Conservation (phyloP, 1,140 invertebrate species). For the Latrodectus geometricus region DNA sequence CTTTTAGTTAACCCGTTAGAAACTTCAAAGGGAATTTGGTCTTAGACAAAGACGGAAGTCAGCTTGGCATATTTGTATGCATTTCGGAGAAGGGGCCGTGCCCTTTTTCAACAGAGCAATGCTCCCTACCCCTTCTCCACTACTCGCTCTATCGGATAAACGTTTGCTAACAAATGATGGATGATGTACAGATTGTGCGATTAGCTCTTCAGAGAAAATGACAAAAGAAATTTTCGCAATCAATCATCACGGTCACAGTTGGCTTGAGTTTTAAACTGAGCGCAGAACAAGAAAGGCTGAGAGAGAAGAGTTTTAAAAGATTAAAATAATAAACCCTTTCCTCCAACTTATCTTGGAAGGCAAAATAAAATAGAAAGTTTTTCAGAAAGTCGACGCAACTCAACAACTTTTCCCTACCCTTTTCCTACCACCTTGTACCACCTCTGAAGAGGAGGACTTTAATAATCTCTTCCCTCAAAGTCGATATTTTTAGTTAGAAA, state of each 20-base stretch:
- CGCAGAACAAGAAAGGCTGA: background rate
- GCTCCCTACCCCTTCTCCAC: background rate
- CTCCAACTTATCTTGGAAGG: background rate
- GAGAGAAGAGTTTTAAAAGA: slow-evolving; percentile 34
- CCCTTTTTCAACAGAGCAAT: background rate
- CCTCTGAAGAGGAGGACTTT: slow-evolving; percentile 6
- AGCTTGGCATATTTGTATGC: background rate
- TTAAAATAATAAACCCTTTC: slow-evolving; percentile 42
- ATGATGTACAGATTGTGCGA: slow-evolving; percentile 55
- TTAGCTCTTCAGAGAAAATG: slow-evolving; percentile 42
- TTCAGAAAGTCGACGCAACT: background rate
- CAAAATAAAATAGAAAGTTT: background rate
- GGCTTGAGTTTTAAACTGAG: background rate
- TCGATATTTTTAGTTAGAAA: slow-evolving; percentile 35
- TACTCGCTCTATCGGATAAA: slow-evolving; percentile 35
- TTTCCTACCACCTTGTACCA: background rate
- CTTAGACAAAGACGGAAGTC: background rate
- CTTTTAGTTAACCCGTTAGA: no score
- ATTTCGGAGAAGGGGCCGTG: background rate
- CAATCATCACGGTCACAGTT: slow-evolving; percentile 47
- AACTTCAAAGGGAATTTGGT: no score
- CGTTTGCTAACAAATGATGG: slow-evolving; percentile 49
- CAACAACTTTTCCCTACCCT: slow-evolving; percentile 31
- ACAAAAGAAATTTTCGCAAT: slow-evolving; percentile 51
- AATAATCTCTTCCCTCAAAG: slow-evolving; percentile 36